Conservation (phyloP, 2,888 invertebrate species). For the Clusia tigrina region DNA sequence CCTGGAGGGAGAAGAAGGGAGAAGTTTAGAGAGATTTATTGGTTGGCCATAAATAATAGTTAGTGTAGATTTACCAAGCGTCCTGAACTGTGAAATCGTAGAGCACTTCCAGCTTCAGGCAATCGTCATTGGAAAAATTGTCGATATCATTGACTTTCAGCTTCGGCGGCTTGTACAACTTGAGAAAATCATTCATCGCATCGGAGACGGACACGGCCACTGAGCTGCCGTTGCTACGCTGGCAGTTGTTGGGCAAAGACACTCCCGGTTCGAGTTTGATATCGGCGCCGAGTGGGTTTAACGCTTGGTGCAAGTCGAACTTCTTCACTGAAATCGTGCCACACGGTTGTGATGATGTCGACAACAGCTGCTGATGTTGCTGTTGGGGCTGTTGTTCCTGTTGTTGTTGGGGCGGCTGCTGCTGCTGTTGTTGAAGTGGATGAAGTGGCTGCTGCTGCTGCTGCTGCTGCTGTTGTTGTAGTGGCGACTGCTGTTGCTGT, state of each 20-base stretch:
- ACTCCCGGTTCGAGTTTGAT: constrained; percentile 46
- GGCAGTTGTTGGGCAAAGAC: constrained; percentile 6
- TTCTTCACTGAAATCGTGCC: constrained; percentile 59
- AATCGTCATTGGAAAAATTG: constrained; percentile 81
- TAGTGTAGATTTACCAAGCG: constrained; percentile 76
- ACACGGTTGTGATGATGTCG: too few relatives aligned
- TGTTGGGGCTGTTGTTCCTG: constrained; percentile 23
- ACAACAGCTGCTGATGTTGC: constrained; percentile 19
- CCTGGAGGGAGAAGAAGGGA: constrained; percentile 65
- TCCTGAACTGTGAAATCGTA: constrained; percentile 89
- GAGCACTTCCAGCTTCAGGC: constrained; percentile 79
- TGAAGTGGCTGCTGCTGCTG: too few relatives aligned
- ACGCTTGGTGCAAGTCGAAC: constrained; percentile 50
- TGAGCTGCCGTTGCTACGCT: constrained; percentile 10
- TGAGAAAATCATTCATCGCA: constrained; percentile 55
- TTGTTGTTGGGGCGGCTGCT: constrained; percentile 23
- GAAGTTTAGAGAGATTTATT: constrained; percentile 16
- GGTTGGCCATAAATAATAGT: not conserved
- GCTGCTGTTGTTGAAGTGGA: constrained; percentile 27
- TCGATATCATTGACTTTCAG: constrained; percentile 82
- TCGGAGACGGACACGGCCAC: constrained; percentile 40
- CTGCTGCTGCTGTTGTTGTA: constrained; percentile 18
- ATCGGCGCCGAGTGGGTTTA: constrained; percentile 32
- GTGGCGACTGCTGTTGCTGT: too few relatives aligned
- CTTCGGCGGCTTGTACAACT: constrained; percentile 76